Base-by-base conservation (phyloP, 2,888 invertebrate species). In the Polia nebulosa region DNA sequence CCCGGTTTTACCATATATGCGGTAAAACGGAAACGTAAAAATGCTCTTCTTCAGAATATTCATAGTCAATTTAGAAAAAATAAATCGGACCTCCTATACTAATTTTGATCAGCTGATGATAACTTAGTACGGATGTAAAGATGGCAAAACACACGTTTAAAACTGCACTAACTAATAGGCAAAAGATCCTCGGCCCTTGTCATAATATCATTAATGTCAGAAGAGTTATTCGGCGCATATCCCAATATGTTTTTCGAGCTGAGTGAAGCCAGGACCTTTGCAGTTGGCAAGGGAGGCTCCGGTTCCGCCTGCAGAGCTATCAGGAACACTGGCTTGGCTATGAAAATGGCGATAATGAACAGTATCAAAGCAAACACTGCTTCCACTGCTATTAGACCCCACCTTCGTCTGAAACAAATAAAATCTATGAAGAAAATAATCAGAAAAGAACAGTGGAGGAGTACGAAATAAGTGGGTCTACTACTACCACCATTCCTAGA, bases 291-390 rank as follows among this genome's bases (percentile, higher is more conserved):
- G 0, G 92, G 91, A 0, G 88, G 83, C 9, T 87, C 85, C 0
- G 93, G 92, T 6, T 89, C 85, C 0, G 87, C 87, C 66, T 90
- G 84, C n/a, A 94, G 71, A 0, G 93, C 91, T 1, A 88, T 92
- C 45, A 95, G 84, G 82, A 95, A 95, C 44, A 94, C 92, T 0
- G 94, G 94, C 76, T 88, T 91, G 0, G 94, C 91, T 22, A 88
- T 86, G 22, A 87, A 84, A 15, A 92, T 85, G 0, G 93, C 88
- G 0, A 81, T 3, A 0, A 90, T 45, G 69, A 91, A 90, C 6
- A 93, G 65, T 0, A 87, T 1, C 0, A 78, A 79, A 0, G 90
- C 91, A 34, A 94, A 88, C 0, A 88, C 0, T 0, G 90, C 84
- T 74, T 94, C 91, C 0, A 82, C 44, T 2, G 87, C 25, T 1